Base-by-base conservation (phyloP, 2,888 invertebrate species). In the Pediacus dermestoides region DNA sequence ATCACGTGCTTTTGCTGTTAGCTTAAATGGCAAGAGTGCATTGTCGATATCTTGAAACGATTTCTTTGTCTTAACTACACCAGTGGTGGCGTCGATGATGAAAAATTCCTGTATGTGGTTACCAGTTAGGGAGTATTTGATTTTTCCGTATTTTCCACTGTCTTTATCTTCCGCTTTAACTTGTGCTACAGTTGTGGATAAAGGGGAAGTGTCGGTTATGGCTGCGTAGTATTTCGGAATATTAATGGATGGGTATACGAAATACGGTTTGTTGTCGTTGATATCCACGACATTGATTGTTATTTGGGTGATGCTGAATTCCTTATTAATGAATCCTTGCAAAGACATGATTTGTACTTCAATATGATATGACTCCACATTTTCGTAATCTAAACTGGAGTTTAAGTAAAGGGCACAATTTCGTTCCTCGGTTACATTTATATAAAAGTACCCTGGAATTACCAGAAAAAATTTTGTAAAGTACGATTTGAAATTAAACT, bases 211-310 rank as follows among this genome's bases (percentile, higher is more conserved):
- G 31, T 78, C 76, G 0, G 85, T 77, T 1, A 92, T 78, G 0
- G 90, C 85, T 0, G 86, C 86, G 57, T 85, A 89, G 65, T 88
- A 92, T 33, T 85, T 84, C 36, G 78, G 79, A 34, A 76, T n/a
- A 3, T 8, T 3, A 13, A 13, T 10, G 12, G 7, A 9, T 18
- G 85, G 82, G 56, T 84, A 87, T 0, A 84, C 68, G 63, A 94
- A 95, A 52, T 79, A 75, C 0, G 95, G 94, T 1, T 77, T 75
- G 64, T 94, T 93, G 63, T 95, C 94, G 63, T 95, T 95, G 1
- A 88, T 81, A 64, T 95, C 94, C 0, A 79, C 73, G 0, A 95
- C 84, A 47, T 87, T 84, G 0, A 95, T 80, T 46, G 85, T 84
- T 0, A 94, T 79, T 54, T 78, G 78, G 0, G 88, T 82, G 12